phyloP scores from a whole-genome alignment of 2,797 vertebrate genomes.

The Vipera latastei region DNA sequence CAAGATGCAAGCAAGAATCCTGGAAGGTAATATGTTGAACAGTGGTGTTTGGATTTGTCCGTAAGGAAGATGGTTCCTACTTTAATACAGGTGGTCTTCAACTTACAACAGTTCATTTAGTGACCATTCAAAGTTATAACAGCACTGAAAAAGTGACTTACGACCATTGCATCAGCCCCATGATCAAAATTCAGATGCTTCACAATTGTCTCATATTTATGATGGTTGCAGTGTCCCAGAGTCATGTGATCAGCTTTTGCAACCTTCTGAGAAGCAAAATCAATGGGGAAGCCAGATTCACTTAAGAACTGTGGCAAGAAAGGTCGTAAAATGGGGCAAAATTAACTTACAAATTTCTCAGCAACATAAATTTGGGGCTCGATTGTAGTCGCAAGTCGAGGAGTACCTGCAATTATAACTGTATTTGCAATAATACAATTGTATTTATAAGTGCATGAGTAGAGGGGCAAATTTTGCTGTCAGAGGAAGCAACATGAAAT shows the following conservation, averaged over 20 bases:
- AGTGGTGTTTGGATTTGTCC: not conserved
- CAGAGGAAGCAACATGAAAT: not conserved
- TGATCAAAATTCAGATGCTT: not conserved
- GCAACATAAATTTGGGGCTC: not conserved
- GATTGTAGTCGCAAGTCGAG: not conserved
- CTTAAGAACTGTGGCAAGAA: not conserved
- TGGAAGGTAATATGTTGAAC: conserved; percentile 65
- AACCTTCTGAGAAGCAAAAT: not conserved
- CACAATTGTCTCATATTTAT: not conserved
- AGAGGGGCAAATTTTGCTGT: not conserved
- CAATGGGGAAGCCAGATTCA: not conserved
- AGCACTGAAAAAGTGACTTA: not conserved
- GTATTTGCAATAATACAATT: not conserved
- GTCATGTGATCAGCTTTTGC: not conserved
- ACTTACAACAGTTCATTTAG: not conserved
- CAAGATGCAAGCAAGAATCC: conserved; percentile 42
- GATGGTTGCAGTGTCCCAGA: not conserved
- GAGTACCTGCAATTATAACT: not conserved
- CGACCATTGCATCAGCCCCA: not conserved
- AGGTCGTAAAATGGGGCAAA: not conserved
- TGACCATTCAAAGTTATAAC: not conserved
- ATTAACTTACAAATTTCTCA: not conserved
- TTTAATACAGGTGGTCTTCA: not conserved
- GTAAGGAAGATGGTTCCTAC: not conserved
- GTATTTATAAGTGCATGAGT: not conserved